Evolutionary conservation across 64 coral and sea anemone genomes (phyloP).

Genomic region (Astreopora myriophthalma): DNA sequence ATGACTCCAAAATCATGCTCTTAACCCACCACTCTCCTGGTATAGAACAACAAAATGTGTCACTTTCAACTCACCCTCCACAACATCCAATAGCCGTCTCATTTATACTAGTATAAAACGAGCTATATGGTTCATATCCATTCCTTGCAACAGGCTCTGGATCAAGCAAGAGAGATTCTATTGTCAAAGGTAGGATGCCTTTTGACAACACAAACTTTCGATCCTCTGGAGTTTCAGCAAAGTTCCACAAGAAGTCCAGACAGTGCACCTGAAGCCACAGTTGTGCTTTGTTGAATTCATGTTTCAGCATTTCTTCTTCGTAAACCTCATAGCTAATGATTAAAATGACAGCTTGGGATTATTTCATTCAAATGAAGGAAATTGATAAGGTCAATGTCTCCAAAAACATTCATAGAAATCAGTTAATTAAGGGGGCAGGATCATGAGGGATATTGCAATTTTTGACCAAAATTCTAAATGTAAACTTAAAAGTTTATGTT

Average conservation of each 20-base stretch:
- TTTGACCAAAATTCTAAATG: no score
- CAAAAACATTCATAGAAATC: no score
- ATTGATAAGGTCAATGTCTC: no score
- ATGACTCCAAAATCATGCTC: no score
- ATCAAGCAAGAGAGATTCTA: conserved; percentile 41
- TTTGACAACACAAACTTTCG: conserved; percentile 58
- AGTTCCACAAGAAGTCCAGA: conserved; percentile 74
- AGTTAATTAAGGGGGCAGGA: no score
- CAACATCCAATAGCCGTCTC: conserved; percentile 74
- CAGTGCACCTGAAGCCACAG: conserved; percentile 40
- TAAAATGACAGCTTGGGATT: neutral
- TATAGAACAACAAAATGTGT: neutral
- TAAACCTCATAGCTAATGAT: neutral
- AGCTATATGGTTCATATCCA: neutral
- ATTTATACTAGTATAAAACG: conserved; percentile 36
- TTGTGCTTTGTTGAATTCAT: conserved; percentile 6
- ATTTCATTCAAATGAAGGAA: no score
- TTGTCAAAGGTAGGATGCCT: conserved; percentile 45
- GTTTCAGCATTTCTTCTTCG: neutral
- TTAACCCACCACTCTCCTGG: neutral
- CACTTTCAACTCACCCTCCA: conserved; percentile 29
- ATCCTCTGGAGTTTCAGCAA: conserved; percentile 67
- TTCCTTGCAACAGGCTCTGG: neutral
- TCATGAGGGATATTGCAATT: no score
- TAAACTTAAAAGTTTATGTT: no score